A percentile compares a stretch with the other conserved stretches of the same genome.
These are phyloP conservation scores for Loriculus beryllinus DNA, from an alignment of 2,797 vertebrate species.

Conservation along the genomic window DNA sequence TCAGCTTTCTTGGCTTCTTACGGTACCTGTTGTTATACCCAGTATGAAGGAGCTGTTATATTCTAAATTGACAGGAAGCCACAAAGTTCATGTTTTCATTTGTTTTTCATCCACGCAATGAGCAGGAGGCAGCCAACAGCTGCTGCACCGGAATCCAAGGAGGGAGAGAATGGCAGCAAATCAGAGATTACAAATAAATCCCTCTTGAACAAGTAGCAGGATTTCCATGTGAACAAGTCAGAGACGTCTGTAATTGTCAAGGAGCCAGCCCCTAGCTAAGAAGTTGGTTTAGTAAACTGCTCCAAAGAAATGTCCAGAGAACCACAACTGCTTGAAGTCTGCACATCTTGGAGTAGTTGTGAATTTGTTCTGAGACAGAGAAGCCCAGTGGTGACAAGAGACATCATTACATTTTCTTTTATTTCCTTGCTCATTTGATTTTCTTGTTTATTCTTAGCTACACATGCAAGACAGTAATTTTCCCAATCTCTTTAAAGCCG, in stretches of 20 bases:
- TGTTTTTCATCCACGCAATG: background rate
- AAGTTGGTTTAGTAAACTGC: background rate
- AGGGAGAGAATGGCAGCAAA: background rate
- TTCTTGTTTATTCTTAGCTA: conserved; percentile 9
- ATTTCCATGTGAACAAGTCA: background rate
- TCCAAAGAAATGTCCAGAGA: background rate
- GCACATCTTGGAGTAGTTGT: background rate
- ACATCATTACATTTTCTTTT: background rate
- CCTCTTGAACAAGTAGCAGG: background rate
- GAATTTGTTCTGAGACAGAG: background rate
- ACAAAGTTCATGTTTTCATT: background rate
- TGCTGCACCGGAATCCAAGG: background rate
- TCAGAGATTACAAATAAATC: background rate
- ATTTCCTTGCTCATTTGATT: background rate
- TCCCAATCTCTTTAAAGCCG: background rate
- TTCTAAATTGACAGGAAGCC: background rate
- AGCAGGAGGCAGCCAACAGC: background rate
- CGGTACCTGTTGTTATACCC: background rate
- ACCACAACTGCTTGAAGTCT: background rate
- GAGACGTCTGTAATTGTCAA: background rate
- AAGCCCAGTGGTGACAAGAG: background rate
- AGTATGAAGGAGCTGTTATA: background rate
- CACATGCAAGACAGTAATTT: background rate
- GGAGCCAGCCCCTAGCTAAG: background rate
- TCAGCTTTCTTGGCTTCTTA: background rate